phyloP scores from a whole-genome alignment of 30 jellyfish, hydroid and myxozoan genomes.

The Sanderia malayensis region DNA sequence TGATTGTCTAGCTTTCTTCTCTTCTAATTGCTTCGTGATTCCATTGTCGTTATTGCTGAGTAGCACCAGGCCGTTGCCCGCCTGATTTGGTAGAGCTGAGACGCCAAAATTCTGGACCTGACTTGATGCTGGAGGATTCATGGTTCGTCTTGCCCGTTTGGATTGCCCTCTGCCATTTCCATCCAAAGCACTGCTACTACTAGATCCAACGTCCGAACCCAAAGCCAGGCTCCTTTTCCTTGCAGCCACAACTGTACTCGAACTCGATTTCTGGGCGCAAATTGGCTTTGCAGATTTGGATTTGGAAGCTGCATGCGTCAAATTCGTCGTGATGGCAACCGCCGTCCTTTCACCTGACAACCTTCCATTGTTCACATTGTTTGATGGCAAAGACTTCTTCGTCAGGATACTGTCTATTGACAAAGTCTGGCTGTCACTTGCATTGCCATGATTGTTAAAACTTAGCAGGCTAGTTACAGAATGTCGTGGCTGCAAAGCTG shows the following conservation, averaged over 20 bases:
- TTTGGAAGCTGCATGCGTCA: not conserved
- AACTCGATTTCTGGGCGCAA: not conserved
- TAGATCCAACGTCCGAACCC: not conserved
- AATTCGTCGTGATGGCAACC: too few species aligned
- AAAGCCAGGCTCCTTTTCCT: not conserved
- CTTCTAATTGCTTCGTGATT: slow-evolving; percentile 9
- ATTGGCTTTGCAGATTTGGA: too few species aligned
- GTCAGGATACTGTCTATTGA: slow-evolving; percentile 31
- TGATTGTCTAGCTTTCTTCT: not conserved
- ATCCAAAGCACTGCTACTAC: not conserved
- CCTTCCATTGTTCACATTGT: too few species aligned
- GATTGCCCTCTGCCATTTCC: not conserved
- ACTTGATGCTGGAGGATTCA: not conserved
- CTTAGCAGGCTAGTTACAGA: slow-evolving; percentile 42
- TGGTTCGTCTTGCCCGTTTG: not conserved
- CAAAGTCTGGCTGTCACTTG: slow-evolving; percentile 37
- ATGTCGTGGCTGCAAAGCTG: slow-evolving; percentile 36
- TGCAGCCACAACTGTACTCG: not conserved
- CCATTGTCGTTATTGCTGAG: not conserved
- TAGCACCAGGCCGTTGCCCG: not conserved
- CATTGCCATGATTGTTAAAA: slow-evolving; percentile 4
- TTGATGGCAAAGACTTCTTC: not conserved
- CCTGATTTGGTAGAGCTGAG: not conserved
- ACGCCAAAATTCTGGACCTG: not conserved
- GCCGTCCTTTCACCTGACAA: too few species aligned